Percentiles rank a stretch among this genome's conserved stretches.
phyloP scores from a whole-genome alignment of 35 echinoderm and acorn worm species.

The Hemicentrotus pulcherrimus region DNA sequence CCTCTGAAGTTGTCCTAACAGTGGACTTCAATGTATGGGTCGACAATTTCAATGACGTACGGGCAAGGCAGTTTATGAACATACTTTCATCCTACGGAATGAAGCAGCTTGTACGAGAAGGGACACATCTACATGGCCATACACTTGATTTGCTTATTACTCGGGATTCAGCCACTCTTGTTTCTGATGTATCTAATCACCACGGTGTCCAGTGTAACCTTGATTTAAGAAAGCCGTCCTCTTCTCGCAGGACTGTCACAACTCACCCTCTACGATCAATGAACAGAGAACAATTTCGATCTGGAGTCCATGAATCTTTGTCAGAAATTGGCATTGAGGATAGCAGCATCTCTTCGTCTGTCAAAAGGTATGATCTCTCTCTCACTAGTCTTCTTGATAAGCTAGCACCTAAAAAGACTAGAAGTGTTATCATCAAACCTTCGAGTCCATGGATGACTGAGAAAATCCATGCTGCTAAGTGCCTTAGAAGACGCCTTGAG shows the following conservation, averaged over 20 bases:
- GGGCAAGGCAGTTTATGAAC: conserved; percentile 49
- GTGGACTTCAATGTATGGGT: conserved; percentile 65
- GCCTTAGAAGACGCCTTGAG: conserved; percentile 24
- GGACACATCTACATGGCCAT: conserved; percentile 69
- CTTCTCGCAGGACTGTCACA: conserved; percentile 38
- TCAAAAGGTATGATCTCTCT: conserved; percentile 33
- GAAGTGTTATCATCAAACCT: conserved; percentile 34
- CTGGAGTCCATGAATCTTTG: conserved; percentile 11
- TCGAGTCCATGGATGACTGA: conserved; percentile 44
- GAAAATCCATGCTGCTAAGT: conserved; percentile 44
- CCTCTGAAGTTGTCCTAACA: conserved; percentile 24
- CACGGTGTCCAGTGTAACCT: conserved; percentile 37
- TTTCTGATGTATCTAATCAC: background rate
- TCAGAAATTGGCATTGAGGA: background rate
- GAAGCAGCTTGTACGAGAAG: conserved; percentile 53
- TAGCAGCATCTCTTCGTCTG: background rate
- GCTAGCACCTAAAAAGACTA: conserved; percentile 40
- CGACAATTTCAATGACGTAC: conserved; percentile 15
- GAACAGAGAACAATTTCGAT: conserved; percentile 28
- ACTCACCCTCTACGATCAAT: conserved; percentile 43
- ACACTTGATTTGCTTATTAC: conserved; percentile 68
- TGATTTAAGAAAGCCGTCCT: conserved; percentile 40
- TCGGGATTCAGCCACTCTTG: background rate
- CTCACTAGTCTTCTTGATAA: conserved; percentile 32
- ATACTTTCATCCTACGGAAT: conserved; percentile 55